Base-by-base conservation (phyloP, 2,113 vertebrate genomes). In the Mustelus asterias region DNA sequence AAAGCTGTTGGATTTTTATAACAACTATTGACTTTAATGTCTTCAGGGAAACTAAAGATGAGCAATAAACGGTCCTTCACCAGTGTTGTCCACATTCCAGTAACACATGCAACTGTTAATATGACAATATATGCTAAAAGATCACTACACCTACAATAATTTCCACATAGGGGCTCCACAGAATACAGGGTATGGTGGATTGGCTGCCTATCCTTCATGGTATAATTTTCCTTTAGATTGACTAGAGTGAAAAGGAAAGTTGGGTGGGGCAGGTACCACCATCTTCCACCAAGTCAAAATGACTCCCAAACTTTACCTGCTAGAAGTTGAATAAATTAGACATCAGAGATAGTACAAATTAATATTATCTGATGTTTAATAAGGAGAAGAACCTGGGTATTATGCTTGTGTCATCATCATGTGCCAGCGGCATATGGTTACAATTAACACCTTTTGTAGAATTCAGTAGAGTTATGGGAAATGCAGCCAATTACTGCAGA, bases 391-490 rank as follows among this genome's bases (percentile, higher is more conserved):
- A 20, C 16, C 89, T 67, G 89, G 63, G 33, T 9, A 92, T 92
- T 92, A 63, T 65, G 89, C 20, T 93, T 18, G 6, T 93, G 89
- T 65, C 58, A 92, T 92, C 33, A 37, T 63, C 89, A 37, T 37
- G 33, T 65, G 8, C 60, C 29, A 65, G 33, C n/a, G 18, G 33
- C 58, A 93, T 93, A 93, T 93, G 89, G 89, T 67, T 93, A 14
- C 22, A 67, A 93, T 93, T 93, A 65, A 93, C 89, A 93, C 63
- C 16, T 93, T 65, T 37, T 20, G 60, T 93, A 22, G 33, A 60
- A 63, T 92, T 92, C 88, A 63, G 88, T 18, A n/a, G 88, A n/a
- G 26, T 60, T 92, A 37, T 92, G 29, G 88, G 88, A 93, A 65
- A 6, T 41, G 37, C 80, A 41, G 80, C 16, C 22, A 83, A 65